phyloP scores from a whole-genome alignment of 2,113 vertebrate genomes.

The Hemiprocne comata region DNA sequence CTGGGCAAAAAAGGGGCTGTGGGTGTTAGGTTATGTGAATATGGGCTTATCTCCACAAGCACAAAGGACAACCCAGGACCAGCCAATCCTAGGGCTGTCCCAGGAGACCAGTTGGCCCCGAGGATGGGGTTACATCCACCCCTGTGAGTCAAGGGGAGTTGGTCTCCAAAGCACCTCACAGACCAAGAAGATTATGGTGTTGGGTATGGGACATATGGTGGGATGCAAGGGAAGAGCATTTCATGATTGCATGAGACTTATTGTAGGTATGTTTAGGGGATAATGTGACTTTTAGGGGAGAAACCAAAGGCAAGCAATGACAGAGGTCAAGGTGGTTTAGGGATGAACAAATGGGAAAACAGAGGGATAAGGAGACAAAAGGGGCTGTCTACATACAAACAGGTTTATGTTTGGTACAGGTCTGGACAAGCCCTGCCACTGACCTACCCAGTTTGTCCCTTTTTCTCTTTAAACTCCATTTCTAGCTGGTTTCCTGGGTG shows the following conservation, averaged over 20 bases:
- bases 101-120: accelerated
- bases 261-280: neutral
- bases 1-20: neutral
- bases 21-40: too few species aligned
- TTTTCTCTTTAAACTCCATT: neutral
- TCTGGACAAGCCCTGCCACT: neutral
- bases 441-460: too few species aligned
- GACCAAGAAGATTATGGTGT: neutral
- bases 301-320: neutral
- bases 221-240: neutral
- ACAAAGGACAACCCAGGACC: neutral
- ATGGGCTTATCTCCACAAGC: neutral
- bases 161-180: neutral
- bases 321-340: neutral
- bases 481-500: neutral
- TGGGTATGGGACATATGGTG: neutral
- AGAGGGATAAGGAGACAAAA: neutral
- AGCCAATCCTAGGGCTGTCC: neutral
- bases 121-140: neutral
- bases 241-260: neutral
- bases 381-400: accelerated
- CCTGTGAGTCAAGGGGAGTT: neutral
- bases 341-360: neutral
- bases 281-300: neutral
- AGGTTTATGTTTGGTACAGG: neutral